These are phyloP conservation scores for Leucophenga montana DNA, from an alignment of 2,888 invertebrate species.

Conservation along the genomic window DNA sequence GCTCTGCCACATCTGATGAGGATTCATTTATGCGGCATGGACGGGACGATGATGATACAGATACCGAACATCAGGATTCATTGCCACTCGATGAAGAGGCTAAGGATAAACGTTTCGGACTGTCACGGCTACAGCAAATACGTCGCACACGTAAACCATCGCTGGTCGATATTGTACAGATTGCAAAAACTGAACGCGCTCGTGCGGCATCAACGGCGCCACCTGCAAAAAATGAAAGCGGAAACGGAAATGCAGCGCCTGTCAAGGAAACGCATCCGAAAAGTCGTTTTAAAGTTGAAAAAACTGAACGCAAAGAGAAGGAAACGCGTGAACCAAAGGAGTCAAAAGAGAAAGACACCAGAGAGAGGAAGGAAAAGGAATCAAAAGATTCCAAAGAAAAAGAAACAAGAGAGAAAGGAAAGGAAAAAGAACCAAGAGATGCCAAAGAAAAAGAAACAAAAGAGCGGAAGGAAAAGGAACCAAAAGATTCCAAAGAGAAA, in stretches of 20 bases:
- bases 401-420: conserved; percentile 15
- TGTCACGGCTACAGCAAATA: conserved; percentile 65
- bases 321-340: conserved; percentile 15
- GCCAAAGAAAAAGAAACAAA: not conserved
- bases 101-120: conserved; percentile 60
- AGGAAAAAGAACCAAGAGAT: not conserved
- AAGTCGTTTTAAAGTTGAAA: conserved; percentile 66
- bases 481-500: conserved; percentile 43
- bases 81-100: conserved; percentile 77
- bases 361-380: conserved; percentile 42
- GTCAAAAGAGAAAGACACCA: conserved; percentile 33
- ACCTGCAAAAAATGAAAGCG: conserved; percentile 36
- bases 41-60: conserved; percentile 77
- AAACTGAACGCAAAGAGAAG: conserved; percentile 48
- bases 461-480: conserved; percentile 19
- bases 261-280: conserved; percentile 61
- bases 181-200: conserved; percentile 65
- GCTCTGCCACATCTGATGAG: conserved; percentile 76
- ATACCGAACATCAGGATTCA: conserved; percentile 82
- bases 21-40: conserved; percentile 69
- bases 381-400: conserved; percentile 43
- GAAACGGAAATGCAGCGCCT: conserved; percentile 30
- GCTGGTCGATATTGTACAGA: conserved; percentile 70
- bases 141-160: conserved; percentile 69
- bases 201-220: conserved; percentile 49